Base-by-base conservation (phyloP, 1,140 invertebrate genomes). In the Drosophila tristis region DNA sequence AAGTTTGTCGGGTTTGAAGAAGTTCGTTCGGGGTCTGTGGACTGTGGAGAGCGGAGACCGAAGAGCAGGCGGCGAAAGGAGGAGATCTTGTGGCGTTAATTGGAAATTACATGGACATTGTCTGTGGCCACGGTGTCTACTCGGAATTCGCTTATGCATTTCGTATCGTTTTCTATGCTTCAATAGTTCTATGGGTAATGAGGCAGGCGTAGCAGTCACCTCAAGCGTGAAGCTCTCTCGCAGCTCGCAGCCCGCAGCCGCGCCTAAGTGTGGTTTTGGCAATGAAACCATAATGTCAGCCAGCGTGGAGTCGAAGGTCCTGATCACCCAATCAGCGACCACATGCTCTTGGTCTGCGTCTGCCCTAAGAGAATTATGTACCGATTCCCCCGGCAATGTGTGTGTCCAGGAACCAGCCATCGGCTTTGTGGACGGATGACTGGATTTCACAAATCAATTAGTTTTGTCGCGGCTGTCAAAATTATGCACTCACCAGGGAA, bases 211-310 rank as follows among this genome's bases (percentile, higher is more conserved):
- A 60, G 64, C 54, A 42, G 23, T 48, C 20, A 5, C 42, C 48
- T 39, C 47, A 74, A 75, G 74, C 82, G 81, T 85, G 82, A 82
- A 89, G 79, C 84, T 89, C 53, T 29, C 7, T 15, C 15, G 48
- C 43, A 31, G 23, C 43, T 35, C 55, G 23, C 23, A 55, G 67
- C 53, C 23, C 57, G 60, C 20, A 20, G 20, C 20, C 20, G 20
- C 57, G 49, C 55, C 80, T 71, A 79, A 80, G 85, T 90, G 80
- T 79, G 85, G 84, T 89, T 80, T 75, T 84, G 85, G 79, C 84
- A 89, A 80, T 90, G 84, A 89, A 89, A 74, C 76, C 85, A 89
- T 89, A 90, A 89, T 89, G 84, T 85, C 68, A 77, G 53, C 60
- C 84, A 80, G 87, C 84, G 71, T 81, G 84, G 73, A 67, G 67